These are phyloP conservation scores for Ormia ochracea DNA, from an alignment of 2,888 invertebrate genomes.

Conservation along the genomic window DNA sequence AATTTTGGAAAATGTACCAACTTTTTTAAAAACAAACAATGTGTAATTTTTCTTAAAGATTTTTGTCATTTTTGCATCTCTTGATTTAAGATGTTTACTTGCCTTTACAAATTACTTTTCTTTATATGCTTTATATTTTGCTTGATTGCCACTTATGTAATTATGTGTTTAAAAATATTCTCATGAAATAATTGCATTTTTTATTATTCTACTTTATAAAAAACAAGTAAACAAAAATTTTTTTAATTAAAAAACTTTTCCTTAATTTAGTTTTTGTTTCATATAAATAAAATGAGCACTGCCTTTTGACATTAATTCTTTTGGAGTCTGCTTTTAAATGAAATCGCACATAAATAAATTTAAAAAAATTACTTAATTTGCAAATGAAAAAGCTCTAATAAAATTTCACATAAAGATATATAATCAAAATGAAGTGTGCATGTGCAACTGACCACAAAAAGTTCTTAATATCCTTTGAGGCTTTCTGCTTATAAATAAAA, in stretches of 20 bases:
- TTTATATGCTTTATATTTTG: too few species aligned
- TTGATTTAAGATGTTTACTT: too few species aligned
- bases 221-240: neutral
- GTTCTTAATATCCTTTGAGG: slow-evolving; percentile 53
- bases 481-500: neutral
- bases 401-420: slow-evolving; percentile 24
- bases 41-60: too few species aligned
- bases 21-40: too few species aligned
- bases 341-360: slow-evolving; percentile 26
- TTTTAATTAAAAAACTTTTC: neutral
- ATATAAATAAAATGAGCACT: neutral
- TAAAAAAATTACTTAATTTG: slow-evolving; percentile 39
- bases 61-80: too few species aligned
- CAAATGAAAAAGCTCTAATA: neutral
- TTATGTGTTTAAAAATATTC: too few species aligned
- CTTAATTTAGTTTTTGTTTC: neutral
- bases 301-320: neutral
- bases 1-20: too few species aligned
- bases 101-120: too few species aligned
- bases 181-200: neutral
- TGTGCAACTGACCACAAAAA: slow-evolving; percentile 50
- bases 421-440: slow-evolving; percentile 36
- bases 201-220: neutral
- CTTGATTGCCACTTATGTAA: too few species aligned
- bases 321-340: neutral